Evolutionary conservation across 2,888 invertebrate genomes (phyloP).

Genomic region (Camptogramma bilineatum): DNA sequence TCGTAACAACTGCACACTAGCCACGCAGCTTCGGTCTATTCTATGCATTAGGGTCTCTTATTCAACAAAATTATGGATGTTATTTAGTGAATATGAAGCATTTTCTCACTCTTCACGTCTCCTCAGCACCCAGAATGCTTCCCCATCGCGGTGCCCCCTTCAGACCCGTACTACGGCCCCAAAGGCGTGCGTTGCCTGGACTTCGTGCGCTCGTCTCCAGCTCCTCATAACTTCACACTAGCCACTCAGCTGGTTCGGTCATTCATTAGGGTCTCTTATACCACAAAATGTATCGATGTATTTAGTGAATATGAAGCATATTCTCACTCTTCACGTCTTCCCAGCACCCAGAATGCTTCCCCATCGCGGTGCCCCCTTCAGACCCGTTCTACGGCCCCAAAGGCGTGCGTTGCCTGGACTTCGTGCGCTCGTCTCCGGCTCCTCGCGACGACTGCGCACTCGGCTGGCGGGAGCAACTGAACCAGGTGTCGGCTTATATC

Average conservation of each 20-base stretch:
- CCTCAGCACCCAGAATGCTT: slow-evolving; percentile 94
- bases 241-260: no score
- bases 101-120: no score
- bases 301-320: no score
- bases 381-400: slow-evolving; percentile 91
- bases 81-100: no score
- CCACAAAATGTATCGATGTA: no score
- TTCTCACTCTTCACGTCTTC: background rate
- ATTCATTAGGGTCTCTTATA: no score
- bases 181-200: slow-evolving; percentile 91
- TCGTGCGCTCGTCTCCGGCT: slow-evolving; percentile 92
- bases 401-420: slow-evolving; percentile 92
- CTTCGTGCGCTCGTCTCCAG: slow-evolving; percentile 93
- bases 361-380: slow-evolving; percentile 89
- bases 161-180: slow-evolving; percentile 90
- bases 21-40: no score
- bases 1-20: no score
- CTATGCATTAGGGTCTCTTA: no score
- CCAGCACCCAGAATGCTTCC: slow-evolving; percentile 95
- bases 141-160: slow-evolving; percentile 90
- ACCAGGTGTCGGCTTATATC: slow-evolving; percentile 92
- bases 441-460: slow-evolving; percentile 92
- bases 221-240: slow-evolving; percentile 86
- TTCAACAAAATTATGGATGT: no score
- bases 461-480: slow-evolving; percentile 94